phyloP scores from a whole-genome alignment of 2,888 invertebrate genomes.

The Caenorhabditis sinica region DNA sequence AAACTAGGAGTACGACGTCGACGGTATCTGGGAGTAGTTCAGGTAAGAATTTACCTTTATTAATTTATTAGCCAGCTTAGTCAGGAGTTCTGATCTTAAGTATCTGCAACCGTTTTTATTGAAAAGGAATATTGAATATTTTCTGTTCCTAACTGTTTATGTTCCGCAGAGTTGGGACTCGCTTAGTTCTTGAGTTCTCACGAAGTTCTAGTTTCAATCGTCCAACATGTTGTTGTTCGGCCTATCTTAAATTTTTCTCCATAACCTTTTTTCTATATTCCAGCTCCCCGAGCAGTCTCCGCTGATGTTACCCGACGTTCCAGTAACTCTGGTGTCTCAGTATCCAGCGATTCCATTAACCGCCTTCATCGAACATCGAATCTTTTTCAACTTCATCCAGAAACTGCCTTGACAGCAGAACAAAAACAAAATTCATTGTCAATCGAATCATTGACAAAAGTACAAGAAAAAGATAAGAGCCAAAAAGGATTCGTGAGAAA shows the following conservation, averaged over 20 bases:
- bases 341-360: constrained; percentile 42
- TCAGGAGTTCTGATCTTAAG: not conserved
- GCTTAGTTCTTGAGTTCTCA: too few species aligned
- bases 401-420: constrained; percentile 17
- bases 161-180: not conserved
- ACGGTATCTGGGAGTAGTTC: constrained; percentile 23
- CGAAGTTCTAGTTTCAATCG: too few species aligned
- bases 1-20: constrained; percentile 19
- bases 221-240: not conserved
- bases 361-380: constrained; percentile 53
- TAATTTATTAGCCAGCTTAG: too few species aligned
- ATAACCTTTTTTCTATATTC: not conserved
- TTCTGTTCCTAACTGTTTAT: too few species aligned
- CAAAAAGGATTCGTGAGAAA: constrained; percentile 67
- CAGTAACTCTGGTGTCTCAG: constrained; percentile 29
- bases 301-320: constrained; percentile 32
- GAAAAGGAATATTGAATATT: too few species aligned
- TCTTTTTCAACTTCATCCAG: constrained; percentile 21
- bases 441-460: constrained; percentile 65
- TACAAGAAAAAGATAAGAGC: constrained; percentile 49
- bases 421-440: constrained; percentile 54
- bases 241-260: too few species aligned
- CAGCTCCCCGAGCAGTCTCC: constrained; percentile 32
- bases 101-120: too few species aligned
- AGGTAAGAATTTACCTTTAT: too few species aligned